Percentiles rank a stretch among this genome's conserved stretches.
phyloP scores from a whole-genome alignment of 1,140 invertebrate species.

The Telenomus remus region DNA sequence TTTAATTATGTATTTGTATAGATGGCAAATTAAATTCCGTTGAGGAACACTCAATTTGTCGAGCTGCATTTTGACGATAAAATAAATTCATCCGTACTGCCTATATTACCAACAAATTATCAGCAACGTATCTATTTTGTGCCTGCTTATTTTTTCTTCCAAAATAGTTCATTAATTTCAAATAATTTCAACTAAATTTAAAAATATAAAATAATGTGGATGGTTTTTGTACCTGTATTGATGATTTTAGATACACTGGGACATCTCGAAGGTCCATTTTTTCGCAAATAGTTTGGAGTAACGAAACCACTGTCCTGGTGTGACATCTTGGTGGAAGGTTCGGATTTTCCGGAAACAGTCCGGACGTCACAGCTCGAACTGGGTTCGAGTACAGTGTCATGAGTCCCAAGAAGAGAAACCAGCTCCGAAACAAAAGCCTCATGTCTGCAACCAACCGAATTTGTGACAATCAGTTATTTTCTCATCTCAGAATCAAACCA shows the following conservation, averaged over 20 bases:
- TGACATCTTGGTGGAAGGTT: slow-evolving; percentile 45
- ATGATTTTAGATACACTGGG: slow-evolving; percentile 20
- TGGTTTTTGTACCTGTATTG: slow-evolving; percentile 12
- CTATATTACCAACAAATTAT: background rate
- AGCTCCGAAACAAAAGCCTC: slow-evolving; percentile 54
- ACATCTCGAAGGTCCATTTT: slow-evolving; percentile 18
- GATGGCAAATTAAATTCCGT: too few species aligned
- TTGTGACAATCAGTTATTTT: too few species aligned
- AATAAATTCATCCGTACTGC: too few species aligned
- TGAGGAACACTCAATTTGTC: too few species aligned
- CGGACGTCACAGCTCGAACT: slow-evolving; percentile 34
- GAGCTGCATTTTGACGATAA: too few species aligned
- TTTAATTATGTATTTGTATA: too few species aligned
- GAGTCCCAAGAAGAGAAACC: slow-evolving; percentile 52
- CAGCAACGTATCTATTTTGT: too few species aligned
- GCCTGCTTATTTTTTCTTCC: too few species aligned
- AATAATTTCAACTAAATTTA: too few species aligned
- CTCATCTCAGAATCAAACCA: too few species aligned
- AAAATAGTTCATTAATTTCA: too few species aligned
- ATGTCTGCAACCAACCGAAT: slow-evolving; percentile 59
- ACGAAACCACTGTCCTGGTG: slow-evolving; percentile 44
- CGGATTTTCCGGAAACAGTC: slow-evolving; percentile 54
- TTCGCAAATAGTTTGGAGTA: slow-evolving; percentile 58
- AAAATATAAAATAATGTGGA: too few species aligned
- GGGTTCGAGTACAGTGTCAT: slow-evolving; percentile 16